Evolutionary conservation across 2,113 vertebrate genomes (phyloP).

Genomic region (Pongo pygmaeus): DNA sequence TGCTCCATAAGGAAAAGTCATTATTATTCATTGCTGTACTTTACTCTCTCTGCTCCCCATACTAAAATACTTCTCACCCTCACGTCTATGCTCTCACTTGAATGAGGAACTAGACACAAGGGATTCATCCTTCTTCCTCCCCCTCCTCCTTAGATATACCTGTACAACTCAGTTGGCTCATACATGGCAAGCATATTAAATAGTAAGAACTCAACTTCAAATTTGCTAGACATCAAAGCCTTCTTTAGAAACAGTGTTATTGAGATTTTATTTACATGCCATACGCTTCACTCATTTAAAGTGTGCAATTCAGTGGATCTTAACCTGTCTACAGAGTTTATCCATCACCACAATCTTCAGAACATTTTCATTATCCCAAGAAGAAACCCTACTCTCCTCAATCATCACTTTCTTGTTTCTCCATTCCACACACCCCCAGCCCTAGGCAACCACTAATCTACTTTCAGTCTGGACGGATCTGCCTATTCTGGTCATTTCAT

Average conservation of each 20-base stretch:
- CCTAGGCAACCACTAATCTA: not conserved
- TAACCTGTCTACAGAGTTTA: constrained; percentile 3
- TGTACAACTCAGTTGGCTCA: not conserved
- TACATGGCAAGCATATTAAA: not conserved
- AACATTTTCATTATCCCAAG: not conserved
- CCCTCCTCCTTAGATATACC: not conserved
- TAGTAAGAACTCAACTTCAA: not conserved
- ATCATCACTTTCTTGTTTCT: not conserved
- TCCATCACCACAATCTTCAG: not conserved
- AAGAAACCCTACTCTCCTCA: not conserved
- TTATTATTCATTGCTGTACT: not conserved
- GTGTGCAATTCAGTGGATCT: not conserved
- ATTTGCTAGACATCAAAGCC: not conserved
- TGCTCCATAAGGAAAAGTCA: not conserved
- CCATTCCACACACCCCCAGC: not conserved
- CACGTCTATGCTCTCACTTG: not conserved
- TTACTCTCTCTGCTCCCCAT: not conserved
- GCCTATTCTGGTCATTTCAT: not conserved
- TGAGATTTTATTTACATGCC: not conserved
- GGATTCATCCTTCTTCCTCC: not conserved
- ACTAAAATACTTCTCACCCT: not conserved
- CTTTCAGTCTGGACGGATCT: not conserved
- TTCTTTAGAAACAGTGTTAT: not conserved
- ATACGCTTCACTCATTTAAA: constrained; percentile 10
- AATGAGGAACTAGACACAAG: constrained; percentile 19